These are phyloP conservation scores for Paramormyrops kingsleyae DNA, from an alignment of 2,113 vertebrate species.

Conservation along the genomic window DNA sequence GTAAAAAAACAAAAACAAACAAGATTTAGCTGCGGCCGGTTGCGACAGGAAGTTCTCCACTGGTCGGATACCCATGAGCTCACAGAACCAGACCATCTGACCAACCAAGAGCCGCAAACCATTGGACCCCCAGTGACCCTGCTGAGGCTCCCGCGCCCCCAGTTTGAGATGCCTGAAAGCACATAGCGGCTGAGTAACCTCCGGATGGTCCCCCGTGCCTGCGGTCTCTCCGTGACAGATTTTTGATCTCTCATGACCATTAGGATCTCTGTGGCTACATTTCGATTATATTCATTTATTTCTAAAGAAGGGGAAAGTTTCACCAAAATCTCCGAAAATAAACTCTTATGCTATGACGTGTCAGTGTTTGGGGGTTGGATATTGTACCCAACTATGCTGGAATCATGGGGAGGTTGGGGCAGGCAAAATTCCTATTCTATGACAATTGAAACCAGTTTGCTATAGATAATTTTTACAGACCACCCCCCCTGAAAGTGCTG, in stretches of 20 bases:
- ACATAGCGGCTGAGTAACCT: constrained; percentile 18
- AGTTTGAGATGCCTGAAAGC: constrained; percentile 8
- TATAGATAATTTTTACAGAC: background rate
- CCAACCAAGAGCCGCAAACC: background rate
- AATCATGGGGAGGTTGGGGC: background rate
- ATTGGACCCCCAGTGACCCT: background rate
- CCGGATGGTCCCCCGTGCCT: background rate
- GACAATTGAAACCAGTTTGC: background rate
- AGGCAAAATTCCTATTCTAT: background rate
- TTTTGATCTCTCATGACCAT: constrained; percentile 13
- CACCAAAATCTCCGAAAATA: background rate
- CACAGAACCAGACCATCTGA: constrained; percentile 10
- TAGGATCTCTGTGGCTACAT: background rate
- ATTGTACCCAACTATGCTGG: background rate
- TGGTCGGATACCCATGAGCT: constrained; percentile 19
- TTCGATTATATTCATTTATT: constrained; percentile 14
- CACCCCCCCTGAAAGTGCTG: background rate
- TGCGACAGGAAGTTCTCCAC: constrained; percentile 10
- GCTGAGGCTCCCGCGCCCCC: background rate
- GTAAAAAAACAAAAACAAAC: constrained; percentile 1
- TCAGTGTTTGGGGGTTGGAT: background rate
- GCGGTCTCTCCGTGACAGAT: background rate
- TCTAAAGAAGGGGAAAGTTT: background rate
- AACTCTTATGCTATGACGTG: background rate
- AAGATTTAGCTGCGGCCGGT: constrained; percentile 26